Conservation (phyloP, 2,888 invertebrate genomes). For the Himalopsyche japonica region DNA sequence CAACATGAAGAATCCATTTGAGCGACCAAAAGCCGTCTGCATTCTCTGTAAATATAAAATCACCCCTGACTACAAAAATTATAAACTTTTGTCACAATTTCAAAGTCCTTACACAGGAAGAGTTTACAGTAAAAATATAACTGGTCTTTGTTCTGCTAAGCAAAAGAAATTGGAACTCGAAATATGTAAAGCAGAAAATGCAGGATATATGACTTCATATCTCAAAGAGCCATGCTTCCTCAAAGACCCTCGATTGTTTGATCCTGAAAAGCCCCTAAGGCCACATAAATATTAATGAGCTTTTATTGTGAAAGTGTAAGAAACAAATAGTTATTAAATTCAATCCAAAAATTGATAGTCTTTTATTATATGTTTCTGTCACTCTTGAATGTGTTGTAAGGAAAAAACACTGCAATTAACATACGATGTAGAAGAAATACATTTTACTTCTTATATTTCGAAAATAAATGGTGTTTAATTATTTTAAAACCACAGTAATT, state of each 20-base stretch:
- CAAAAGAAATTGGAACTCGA: slow-evolving; percentile 75
- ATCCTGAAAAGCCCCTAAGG: slow-evolving; percentile 81
- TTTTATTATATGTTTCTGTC: neutral
- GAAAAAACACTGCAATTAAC: too few species aligned
- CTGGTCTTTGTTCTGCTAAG: slow-evolving; percentile 85
- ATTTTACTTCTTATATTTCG: too few species aligned
- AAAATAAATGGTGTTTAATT: too few species aligned
- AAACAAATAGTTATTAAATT: slow-evolving; percentile 22
- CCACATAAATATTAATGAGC: slow-evolving; percentile 72
- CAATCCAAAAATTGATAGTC: neutral
- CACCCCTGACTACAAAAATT: slow-evolving; percentile 89
- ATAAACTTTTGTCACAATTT: slow-evolving; percentile 89
- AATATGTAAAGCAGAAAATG: slow-evolving; percentile 73
- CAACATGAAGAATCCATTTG: slow-evolving; percentile 79
- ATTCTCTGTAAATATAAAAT: slow-evolving; percentile 83
- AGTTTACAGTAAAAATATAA: slow-evolving; percentile 90
- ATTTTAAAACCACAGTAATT: too few species aligned
- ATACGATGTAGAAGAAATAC: too few species aligned
- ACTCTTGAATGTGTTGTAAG: neutral
- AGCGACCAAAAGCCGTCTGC: slow-evolving; percentile 72
- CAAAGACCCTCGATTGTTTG: slow-evolving; percentile 88
- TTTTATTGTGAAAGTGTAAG: neutral
- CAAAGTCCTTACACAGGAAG: slow-evolving; percentile 93
- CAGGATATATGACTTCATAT: slow-evolving; percentile 82
- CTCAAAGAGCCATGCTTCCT: slow-evolving; percentile 79